Conservation (phyloP, 53 echinoderm and acorn worm genomes). For the Astropecten irregularis region DNA sequence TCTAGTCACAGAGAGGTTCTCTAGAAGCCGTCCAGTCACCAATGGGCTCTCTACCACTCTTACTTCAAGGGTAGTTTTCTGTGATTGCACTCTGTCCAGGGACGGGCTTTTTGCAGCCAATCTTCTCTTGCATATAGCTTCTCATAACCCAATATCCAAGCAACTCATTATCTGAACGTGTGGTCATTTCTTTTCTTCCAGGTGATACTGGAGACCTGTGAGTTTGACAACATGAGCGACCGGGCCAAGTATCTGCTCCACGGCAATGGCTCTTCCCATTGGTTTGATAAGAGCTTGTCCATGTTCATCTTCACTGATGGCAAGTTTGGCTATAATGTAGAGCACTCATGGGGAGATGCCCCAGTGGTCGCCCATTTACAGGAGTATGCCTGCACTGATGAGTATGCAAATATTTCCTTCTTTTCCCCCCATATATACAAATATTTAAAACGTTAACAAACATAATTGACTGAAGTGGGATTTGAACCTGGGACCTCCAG, state of each 20-base stretch:
- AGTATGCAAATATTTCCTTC: slow-evolving; percentile 56
- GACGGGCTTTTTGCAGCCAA: too few relatives aligned
- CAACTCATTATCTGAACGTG: too few relatives aligned
- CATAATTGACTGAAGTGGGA: too few relatives aligned
- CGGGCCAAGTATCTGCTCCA: slow-evolving; percentile 63
- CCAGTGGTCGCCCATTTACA: slow-evolving; percentile 77
- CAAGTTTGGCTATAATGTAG: slow-evolving; percentile 67
- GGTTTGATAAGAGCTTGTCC: slow-evolving; percentile 83
- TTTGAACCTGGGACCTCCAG: neutral
- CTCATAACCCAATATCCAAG: too few relatives aligned
- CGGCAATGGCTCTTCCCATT: slow-evolving; percentile 67
- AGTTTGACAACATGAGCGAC: slow-evolving; percentile 59
- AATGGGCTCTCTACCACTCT: too few relatives aligned
- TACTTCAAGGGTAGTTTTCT: too few relatives aligned
- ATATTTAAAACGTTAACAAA: too few relatives aligned
- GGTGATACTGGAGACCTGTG: slow-evolving; percentile 66
- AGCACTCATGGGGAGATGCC: slow-evolving; percentile 90
- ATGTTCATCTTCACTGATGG: slow-evolving; percentile 71
- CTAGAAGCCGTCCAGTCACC: too few relatives aligned
- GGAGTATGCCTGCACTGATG: slow-evolving; percentile 74
- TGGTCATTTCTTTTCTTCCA: too few relatives aligned
- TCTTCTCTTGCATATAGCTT: too few relatives aligned
- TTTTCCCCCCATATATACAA: neutral
- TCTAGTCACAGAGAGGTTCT: too few relatives aligned
- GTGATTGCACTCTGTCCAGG: too few relatives aligned